Evolutionary conservation across 35 echinoderm and acorn worm genomes (phyloP).

Genomic region (Ophioderma brevispina): DNA sequence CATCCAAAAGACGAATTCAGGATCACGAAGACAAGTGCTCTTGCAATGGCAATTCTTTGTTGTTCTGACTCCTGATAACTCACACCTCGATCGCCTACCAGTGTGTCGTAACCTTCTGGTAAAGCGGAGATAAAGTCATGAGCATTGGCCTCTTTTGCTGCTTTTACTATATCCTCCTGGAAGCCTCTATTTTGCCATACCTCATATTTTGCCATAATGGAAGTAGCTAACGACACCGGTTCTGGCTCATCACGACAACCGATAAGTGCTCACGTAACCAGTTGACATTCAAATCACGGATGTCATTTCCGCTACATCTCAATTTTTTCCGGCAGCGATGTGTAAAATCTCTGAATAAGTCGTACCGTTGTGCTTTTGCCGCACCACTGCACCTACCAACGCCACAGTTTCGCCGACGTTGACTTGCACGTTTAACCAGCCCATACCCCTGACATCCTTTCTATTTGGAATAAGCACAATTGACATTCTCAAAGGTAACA

Average conservation of each 20-base stretch:
- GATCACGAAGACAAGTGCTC: constrained; percentile 59
- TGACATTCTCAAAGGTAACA: constrained; percentile 64
- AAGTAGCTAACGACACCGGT: constrained; percentile 54
- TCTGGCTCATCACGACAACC: constrained; percentile 79
- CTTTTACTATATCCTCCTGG: constrained; percentile 35
- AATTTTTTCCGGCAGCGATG: constrained; percentile 42
- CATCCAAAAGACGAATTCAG: constrained; percentile 48
- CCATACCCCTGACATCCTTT: constrained; percentile 18
- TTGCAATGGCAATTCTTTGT: constrained; percentile 49
- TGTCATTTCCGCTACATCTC: constrained; percentile 45
- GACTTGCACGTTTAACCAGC: constrained; percentile 9
- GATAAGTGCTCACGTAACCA: constrained; percentile 57
- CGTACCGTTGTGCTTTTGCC: constrained; percentile 65
- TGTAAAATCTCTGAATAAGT: constrained; percentile 59
- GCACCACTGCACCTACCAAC: constrained; percentile 57
- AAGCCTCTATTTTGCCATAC: constrained; percentile 32
- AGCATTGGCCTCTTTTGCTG: constrained; percentile 59
- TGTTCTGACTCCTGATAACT: constrained; percentile 69
- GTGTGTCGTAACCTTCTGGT: constrained; percentile 75
- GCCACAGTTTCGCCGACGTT: constrained; percentile 58
- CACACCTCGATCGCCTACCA: constrained; percentile 64
- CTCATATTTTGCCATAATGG: constrained; percentile 51
- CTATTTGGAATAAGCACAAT: constrained; percentile 63
- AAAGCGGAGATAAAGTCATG: constrained; percentile 63
- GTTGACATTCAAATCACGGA: constrained; percentile 34